Evolutionary conservation across 2,888 invertebrate genomes (phyloP), one percentile per base, ranked within the genome.

Genomic region (Oxyteleia sp.): DNA sequence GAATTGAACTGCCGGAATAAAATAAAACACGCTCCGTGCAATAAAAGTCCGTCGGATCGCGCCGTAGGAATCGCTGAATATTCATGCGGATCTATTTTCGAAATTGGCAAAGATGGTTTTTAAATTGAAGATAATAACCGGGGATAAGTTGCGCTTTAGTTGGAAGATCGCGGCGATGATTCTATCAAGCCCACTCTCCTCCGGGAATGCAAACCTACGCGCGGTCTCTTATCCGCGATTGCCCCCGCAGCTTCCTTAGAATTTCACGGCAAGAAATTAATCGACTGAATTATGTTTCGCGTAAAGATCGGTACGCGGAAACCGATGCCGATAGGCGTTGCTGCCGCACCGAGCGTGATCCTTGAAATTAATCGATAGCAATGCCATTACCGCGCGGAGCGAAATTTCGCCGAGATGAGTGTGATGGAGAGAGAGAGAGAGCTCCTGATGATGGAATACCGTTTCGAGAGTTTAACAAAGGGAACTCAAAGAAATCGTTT

Each of bases 51-150:
- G 23, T 4, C 23, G 3, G 23, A 23, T 23, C 23, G 23, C 5
- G 23, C 23, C 23, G 23, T 5, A 15, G 23, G 11, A 51, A 55
- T 38, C 43, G 59, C 15, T 59, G 63, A 71, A 71, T 59, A 68
- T 68, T 68, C 66, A 74, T 49, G 51, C 64, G 43, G 47, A 59
- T 49, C 53, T 49, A 76, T 71, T 71, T 72, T 68, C 15, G 20
- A 79, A 83, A 83, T 79, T 63, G 74, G 41, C 49, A 47, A n/a
- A 38, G 53, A 78, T 74, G 68, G 68, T 68, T 82, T 74, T 72
- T 78, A 82, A 82, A 82, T 79, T 83, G 78, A 49, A 61, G 78
- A 83, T 79, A 74, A 83, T 74, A 69, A 64, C 41, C 59, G 51
- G n/a, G 61, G 64, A 79, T 79, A 74, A 74, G 61, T 79, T 51